A percentile compares a stretch with the other conserved stretches of the same genome.
phyloP scores from a whole-genome alignment of 2,113 vertebrate species.

The Saguinus midas region DNA sequence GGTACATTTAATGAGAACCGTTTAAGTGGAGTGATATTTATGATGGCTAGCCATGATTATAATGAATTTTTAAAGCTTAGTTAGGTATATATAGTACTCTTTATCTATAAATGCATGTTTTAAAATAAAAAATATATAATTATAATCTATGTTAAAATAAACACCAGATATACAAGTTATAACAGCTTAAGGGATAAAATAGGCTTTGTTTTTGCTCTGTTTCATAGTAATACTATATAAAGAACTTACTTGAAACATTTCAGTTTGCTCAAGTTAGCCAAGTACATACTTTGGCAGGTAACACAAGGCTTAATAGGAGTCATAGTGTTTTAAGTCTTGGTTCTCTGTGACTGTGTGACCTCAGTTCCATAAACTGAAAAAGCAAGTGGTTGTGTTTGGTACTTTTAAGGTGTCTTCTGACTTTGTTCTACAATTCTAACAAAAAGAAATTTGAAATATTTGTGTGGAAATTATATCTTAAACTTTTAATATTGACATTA shows the following conservation, averaged over 20 bases:
- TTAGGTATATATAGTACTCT: neutral
- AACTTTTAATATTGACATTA: neutral
- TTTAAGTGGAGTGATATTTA: neutral
- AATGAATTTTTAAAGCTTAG: neutral
- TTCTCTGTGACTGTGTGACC: neutral
- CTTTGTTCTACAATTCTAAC: neutral
- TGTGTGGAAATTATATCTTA: conserved; percentile 28
- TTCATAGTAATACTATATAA: neutral
- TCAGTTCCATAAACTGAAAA: neutral
- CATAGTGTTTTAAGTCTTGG: neutral
- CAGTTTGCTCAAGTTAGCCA: neutral
- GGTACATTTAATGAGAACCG: conserved; percentile 6
- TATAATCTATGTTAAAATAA: neutral
- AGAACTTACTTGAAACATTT: conserved; percentile 3
- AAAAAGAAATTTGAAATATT: neutral
- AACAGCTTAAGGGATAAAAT: neutral
- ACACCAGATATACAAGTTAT: neutral
- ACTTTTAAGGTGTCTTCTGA: neutral
- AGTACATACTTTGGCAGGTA: neutral
- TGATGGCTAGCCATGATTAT: neutral
- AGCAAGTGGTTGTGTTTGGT: neutral
- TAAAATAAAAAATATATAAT: neutral
- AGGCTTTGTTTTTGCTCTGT: neutral
- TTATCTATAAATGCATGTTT: neutral
- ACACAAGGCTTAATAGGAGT: neutral